These are phyloP conservation scores for Bombus affinis DNA, from an alignment of 1,140 invertebrate genomes.

Conservation along the genomic window DNA sequence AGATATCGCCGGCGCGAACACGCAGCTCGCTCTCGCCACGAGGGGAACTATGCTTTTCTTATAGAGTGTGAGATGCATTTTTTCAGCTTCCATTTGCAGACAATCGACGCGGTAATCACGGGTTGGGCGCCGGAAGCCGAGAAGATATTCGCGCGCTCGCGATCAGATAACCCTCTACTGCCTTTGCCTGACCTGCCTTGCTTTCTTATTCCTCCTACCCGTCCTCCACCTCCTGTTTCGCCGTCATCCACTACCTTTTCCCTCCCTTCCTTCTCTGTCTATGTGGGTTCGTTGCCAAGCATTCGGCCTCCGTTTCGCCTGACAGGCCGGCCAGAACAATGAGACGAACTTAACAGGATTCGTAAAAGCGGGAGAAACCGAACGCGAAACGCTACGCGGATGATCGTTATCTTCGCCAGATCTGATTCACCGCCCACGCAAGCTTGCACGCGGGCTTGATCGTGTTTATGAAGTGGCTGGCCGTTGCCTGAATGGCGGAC, in stretches of 20 bases:
- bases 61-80: conserved; percentile 75
- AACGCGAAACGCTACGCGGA: conserved; percentile 31
- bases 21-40: conserved; percentile 13
- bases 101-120: conserved; percentile 79
- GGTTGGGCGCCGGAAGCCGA: conserved; percentile 78
- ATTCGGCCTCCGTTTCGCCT: conserved; percentile 39
- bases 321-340: conserved; percentile 61
- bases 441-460: conserved; percentile 14
- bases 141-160: conserved; percentile 80
- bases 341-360: conserved; percentile 57
- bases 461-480: conserved; percentile 42
- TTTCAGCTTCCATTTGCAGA: conserved; percentile 78
- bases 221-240: background rate
- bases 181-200: conserved; percentile 39
- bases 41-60: conserved; percentile 50
- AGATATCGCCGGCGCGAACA: conserved; percentile 15
- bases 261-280: background rate
- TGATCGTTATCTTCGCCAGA: conserved; percentile 41
- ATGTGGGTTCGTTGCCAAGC: conserved; percentile 21
- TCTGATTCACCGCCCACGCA: conserved; percentile 36
- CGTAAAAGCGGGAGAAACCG: conserved; percentile 11
- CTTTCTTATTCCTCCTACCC: conserved; percentile 45
- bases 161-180: conserved; percentile 76
- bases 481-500: conserved; percentile 15
- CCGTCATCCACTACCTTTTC: background rate